Conservation (phyloP, 1,140 invertebrate species). For the Anastatus disparis region DNA sequence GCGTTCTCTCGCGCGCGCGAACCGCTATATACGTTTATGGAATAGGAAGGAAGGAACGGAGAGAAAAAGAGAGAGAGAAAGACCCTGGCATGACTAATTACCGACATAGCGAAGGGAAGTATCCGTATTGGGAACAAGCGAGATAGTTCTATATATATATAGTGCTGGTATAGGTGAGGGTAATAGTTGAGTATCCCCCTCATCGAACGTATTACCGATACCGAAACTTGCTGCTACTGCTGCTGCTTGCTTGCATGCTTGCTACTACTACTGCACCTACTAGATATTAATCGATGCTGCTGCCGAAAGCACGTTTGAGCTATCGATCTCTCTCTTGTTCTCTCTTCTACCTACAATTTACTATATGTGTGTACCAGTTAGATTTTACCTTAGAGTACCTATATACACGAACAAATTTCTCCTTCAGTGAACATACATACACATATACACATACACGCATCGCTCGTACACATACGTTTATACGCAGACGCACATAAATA, state of each 20-base stretch:
- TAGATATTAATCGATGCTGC: slow-evolving; percentile 55
- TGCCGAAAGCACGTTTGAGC: slow-evolving; percentile 54
- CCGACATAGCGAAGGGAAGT: slow-evolving; percentile 19
- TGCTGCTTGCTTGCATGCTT: no score
- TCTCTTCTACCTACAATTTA: no score
- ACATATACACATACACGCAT: neutral
- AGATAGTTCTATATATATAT: neutral
- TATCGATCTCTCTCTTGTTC: slow-evolving; percentile 47
- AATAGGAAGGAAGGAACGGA: neutral
- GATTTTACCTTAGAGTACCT: neutral
- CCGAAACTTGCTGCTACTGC: neutral
- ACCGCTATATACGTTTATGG: no score
- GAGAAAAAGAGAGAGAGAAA: neutral
- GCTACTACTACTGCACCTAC: no score
- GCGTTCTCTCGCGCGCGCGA: no score
- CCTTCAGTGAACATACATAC: neutral
- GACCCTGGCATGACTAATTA: slow-evolving; percentile 21
- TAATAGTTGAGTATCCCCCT: slow-evolving; percentile 25
- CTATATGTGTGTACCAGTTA: no score
- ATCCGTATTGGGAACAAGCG: slow-evolving; percentile 17
- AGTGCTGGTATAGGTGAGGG: neutral
- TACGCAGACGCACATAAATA: neutral
- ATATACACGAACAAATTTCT: neutral
- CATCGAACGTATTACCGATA: slow-evolving; percentile 34
- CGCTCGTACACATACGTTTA: neutral